Conservation (phyloP, 1,140 invertebrate species). For the Dryas iulia region DNA sequence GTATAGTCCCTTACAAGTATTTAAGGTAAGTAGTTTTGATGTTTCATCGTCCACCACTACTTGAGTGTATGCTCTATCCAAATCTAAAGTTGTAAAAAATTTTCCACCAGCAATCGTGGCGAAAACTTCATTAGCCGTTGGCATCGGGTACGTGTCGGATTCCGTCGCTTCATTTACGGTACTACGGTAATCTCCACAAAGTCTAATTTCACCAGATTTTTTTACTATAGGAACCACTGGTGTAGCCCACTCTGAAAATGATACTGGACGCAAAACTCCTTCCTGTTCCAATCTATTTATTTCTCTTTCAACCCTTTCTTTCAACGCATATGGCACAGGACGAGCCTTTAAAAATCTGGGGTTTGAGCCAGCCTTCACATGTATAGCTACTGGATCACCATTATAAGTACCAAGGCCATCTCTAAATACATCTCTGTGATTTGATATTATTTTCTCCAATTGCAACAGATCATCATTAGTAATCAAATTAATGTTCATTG, state of each 20-base stretch:
- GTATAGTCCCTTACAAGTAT: conserved; percentile 72
- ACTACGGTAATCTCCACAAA: too few relatives aligned
- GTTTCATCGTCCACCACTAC: conserved; percentile 48
- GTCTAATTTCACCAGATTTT: too few relatives aligned
- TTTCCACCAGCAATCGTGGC: conserved; percentile 48
- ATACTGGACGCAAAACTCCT: conserved; percentile 36
- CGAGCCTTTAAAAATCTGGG: conserved; percentile 47
- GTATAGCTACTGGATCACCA: conserved; percentile 33
- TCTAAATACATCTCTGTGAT: conserved; percentile 35
- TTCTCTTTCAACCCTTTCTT: conserved; percentile 59
- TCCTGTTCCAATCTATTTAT: conserved; percentile 55
- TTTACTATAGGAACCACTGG: conserved; percentile 77
- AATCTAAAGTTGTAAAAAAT: conserved; percentile 48
- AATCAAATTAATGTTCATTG: conserved; percentile 32
- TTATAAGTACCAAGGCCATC: conserved; percentile 39
- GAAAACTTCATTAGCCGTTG: too few relatives aligned
- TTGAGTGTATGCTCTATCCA: conserved; percentile 53
- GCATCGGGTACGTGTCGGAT: too few relatives aligned
- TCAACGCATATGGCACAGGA: conserved; percentile 60
- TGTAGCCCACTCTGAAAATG: conserved; percentile 59
- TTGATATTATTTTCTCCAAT: conserved; percentile 20
- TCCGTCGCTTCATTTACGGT: too few relatives aligned
- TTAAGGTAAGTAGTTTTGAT: conserved; percentile 43
- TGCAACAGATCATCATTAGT: background rate
- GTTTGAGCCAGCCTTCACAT: conserved; percentile 24